Evolutionary conservation across 2,888 invertebrate species (phyloP).

Genomic region (Lochmaea capreae): DNA sequence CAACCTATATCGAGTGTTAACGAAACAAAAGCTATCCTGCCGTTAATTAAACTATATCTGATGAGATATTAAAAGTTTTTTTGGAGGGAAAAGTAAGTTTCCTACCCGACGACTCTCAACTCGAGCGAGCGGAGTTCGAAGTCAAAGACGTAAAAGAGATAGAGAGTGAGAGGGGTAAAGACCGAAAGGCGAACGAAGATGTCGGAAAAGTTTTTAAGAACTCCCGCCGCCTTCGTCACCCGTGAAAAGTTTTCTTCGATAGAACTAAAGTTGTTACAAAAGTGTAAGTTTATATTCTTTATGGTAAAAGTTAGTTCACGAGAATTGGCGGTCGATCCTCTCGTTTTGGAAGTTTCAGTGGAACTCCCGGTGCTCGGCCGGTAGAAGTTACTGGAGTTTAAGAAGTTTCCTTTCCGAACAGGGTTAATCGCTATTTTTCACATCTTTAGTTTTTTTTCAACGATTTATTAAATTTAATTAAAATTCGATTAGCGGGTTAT

Average conservation of each 20-base stretch:
- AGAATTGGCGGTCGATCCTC: slow-evolving; percentile 42
- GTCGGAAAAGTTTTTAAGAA: slow-evolving; percentile 61
- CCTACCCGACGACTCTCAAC: slow-evolving; percentile 34
- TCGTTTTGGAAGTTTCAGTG: slow-evolving; percentile 17
- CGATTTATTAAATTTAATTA: too few species aligned
- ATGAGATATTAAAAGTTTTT: slow-evolving; percentile 56
- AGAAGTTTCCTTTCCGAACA: slow-evolving; percentile 9
- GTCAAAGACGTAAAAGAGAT: not conserved
- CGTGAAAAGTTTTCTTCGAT: slow-evolving; percentile 58
- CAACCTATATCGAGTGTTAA: slow-evolving; percentile 33
- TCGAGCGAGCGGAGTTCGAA: slow-evolving; percentile 30
- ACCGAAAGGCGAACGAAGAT: slow-evolving; percentile 25
- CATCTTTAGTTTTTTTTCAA: too few species aligned
- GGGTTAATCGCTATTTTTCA: slow-evolving; percentile 16
- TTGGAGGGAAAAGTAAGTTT: slow-evolving; percentile 32
- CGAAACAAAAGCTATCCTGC: slow-evolving; percentile 56
- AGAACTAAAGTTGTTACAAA: slow-evolving; percentile 66
- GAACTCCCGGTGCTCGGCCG: slow-evolving; percentile 21
- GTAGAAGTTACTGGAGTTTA: slow-evolving; percentile 20
- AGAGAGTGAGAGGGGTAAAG: too few species aligned
- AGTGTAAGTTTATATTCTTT: slow-evolving; percentile 68
- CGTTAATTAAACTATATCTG: slow-evolving; percentile 60
- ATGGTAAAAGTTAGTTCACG: slow-evolving; percentile 66
- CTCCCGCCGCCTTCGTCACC: slow-evolving; percentile 47
- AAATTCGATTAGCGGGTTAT: too few species aligned